A percentile compares a stretch with the other conserved stretches of the same genome.
These are phyloP conservation scores for Progne subis DNA, from an alignment of 2,113 vertebrate species.

Conservation along the genomic window DNA sequence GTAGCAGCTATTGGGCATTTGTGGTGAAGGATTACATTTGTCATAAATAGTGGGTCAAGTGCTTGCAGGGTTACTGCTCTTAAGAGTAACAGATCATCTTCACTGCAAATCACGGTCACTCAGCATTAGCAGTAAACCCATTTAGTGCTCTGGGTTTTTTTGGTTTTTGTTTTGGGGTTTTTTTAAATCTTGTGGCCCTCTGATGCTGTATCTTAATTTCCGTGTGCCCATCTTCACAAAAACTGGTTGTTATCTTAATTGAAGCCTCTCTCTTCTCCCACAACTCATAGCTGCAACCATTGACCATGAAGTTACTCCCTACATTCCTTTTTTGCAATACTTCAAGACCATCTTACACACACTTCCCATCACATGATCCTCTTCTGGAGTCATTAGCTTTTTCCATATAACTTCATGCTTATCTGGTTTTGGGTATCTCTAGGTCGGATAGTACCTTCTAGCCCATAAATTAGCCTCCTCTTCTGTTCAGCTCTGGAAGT, in stretches of 20 bases:
- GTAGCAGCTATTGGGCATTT: background rate
- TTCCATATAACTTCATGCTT: background rate
- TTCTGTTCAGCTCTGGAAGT: background rate
- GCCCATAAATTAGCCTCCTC: background rate
- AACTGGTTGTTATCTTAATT: background rate
- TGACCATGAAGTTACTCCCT: background rate
- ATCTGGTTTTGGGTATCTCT: background rate
- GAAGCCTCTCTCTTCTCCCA: background rate
- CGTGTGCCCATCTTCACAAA: background rate
- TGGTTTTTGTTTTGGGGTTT: no score
- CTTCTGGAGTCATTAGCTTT: background rate
- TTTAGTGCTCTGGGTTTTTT: background rate
- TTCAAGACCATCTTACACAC: background rate
- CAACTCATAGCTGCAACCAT: background rate
- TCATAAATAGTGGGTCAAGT: background rate
- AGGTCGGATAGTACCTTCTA: background rate
- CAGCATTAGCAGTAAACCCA: background rate
- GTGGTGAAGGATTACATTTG: background rate
- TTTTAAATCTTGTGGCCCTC: background rate
- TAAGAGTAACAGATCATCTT: background rate
- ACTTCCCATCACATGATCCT: background rate
- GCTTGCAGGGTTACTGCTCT: background rate
- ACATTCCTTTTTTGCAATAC: background rate
- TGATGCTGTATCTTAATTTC: background rate
- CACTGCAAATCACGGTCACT: background rate